phyloP scores from a whole-genome alignment of 2,888 invertebrate species.

The Oxyscelio sp. region DNA sequence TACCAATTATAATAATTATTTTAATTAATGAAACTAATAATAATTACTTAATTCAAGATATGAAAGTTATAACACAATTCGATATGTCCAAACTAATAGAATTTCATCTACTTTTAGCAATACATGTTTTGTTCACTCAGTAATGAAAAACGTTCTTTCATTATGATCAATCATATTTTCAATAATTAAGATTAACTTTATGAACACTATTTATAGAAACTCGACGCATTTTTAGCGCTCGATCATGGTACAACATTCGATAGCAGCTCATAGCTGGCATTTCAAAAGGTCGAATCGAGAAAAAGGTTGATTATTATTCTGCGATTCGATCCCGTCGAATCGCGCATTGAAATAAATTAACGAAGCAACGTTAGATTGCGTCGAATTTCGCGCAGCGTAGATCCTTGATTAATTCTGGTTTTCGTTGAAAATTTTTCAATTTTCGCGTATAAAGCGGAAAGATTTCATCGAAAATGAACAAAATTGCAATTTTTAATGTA shows the following conservation, averaged over 20 bases:
- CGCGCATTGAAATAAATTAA: slow-evolving; percentile 59
- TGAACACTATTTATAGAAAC: slow-evolving; percentile 32
- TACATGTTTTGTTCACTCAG: too few species aligned
- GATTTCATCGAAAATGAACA: neutral
- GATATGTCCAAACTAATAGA: too few species aligned
- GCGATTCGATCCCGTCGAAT: slow-evolving; percentile 42
- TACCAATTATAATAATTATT: too few species aligned
- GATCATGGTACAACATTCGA: slow-evolving; percentile 37
- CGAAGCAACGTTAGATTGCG: slow-evolving; percentile 12
- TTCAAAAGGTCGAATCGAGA: slow-evolving; percentile 77
- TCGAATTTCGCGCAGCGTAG: slow-evolving; percentile 4
- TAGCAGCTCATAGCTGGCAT: slow-evolving; percentile 71
- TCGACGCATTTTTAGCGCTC: slow-evolving; percentile 33
- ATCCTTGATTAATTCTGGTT: neutral
- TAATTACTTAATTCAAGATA: too few species aligned
- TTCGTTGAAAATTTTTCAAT: slow-evolving; percentile 3
- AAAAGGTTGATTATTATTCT: slow-evolving; percentile 76
- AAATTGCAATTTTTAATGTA: slow-evolving; percentile 16
- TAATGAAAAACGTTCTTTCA: too few species aligned
- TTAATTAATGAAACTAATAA: too few species aligned
- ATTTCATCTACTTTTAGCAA: too few species aligned
- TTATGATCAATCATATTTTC: too few species aligned
- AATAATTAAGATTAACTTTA: slow-evolving; percentile 22
- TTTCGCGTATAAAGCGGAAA: neutral
- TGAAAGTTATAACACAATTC: too few species aligned